phyloP scores from a whole-genome alignment of 2,888 invertebrate genomes.

The Sarcophaga subvicina region DNA sequence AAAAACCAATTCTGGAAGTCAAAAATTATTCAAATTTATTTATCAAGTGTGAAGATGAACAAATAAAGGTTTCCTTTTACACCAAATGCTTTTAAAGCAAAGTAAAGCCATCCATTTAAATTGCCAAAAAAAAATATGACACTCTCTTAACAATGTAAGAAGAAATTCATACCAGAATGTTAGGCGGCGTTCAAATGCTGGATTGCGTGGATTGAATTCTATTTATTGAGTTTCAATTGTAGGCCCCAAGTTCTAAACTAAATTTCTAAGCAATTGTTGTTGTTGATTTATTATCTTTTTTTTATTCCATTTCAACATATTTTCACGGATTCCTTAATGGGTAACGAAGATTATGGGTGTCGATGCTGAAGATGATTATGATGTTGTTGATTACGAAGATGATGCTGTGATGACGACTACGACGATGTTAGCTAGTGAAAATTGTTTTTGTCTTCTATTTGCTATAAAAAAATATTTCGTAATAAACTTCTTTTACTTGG shows the following conservation, averaged over 20 bases:
- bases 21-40: constrained; percentile 10
- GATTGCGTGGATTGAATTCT: constrained; percentile 54
- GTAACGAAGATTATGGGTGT: constrained; percentile 23
- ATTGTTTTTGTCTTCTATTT: constrained; percentile 29
- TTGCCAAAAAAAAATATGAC: constrained; percentile 32
- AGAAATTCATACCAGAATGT: constrained; percentile 49
- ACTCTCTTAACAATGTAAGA: constrained; percentile 54
- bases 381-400: constrained; percentile 14
- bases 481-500: constrained; percentile 47
- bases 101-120: constrained; percentile 23
- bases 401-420: constrained; percentile 38
- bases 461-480: constrained; percentile 57
- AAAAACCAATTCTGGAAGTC: constrained; percentile 51
- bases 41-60: not conserved
- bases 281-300: constrained; percentile 20
- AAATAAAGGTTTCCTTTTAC: constrained; percentile 45
- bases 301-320: constrained; percentile 62
- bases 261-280: constrained; percentile 45
- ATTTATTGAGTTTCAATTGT: constrained; percentile 36
- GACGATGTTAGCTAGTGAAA: constrained; percentile 17
- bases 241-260: not conserved
- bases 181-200: constrained; percentile 29
- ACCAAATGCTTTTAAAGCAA: constrained; percentile 38
- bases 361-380: constrained; percentile 23
- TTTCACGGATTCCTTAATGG: constrained; percentile 70